These are phyloP conservation scores for Chrysodeixis includens DNA, from an alignment of 2,888 invertebrate species.

Conservation along the genomic window DNA sequence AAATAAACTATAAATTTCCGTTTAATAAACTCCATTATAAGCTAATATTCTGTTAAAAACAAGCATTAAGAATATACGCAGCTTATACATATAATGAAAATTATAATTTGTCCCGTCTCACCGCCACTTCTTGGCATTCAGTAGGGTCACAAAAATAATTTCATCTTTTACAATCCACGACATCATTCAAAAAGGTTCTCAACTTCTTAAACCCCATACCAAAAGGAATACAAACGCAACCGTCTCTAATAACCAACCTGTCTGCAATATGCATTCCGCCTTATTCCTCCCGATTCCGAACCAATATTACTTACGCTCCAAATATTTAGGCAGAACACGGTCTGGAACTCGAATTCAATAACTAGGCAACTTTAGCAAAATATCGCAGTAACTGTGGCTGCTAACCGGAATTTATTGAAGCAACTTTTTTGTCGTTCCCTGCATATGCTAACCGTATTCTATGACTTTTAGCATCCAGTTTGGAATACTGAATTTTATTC, in stretches of 20 bases:
- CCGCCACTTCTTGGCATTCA: too few relatives aligned
- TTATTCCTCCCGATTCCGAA: conserved; percentile 16
- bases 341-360: conserved; percentile 65
- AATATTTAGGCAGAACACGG: conserved; percentile 34
- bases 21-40: too few relatives aligned
- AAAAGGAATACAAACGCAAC: too few relatives aligned
- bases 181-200: too few relatives aligned
- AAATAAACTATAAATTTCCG: too few relatives aligned
- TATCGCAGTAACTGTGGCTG: conserved; percentile 51
- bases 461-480: conserved; percentile 38
- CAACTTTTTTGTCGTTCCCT: conserved; percentile 59
- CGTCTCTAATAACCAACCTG: background rate
- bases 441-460: conserved; percentile 51
- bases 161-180: too few relatives aligned
- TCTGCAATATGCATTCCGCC: conserved; percentile 9
- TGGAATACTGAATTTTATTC: conserved; percentile 44
- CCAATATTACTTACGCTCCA: conserved; percentile 21
- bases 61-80: too few relatives aligned
- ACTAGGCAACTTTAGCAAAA: conserved; percentile 63
- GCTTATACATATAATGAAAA: too few relatives aligned
- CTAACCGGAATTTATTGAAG: conserved; percentile 60
- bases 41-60: too few relatives aligned
- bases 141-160: too few relatives aligned
- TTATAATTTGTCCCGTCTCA: too few relatives aligned
- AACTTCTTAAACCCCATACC: too few relatives aligned